Base-by-base conservation (phyloP, 2,888 invertebrate genomes). In the Nomada fabriciana region DNA sequence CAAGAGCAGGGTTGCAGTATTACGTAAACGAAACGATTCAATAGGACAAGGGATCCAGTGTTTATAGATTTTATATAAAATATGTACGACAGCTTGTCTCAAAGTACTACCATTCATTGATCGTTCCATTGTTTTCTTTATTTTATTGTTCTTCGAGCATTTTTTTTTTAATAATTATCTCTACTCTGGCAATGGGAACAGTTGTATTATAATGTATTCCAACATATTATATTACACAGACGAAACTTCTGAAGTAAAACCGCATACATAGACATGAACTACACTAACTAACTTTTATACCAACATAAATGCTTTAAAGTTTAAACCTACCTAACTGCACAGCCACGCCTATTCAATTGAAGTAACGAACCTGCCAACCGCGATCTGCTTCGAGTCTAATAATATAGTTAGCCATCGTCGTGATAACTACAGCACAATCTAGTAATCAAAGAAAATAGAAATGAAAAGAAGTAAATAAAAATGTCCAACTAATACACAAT, bases 31-130 rank as follows among this genome's bases (percentile, higher is more conserved):
- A 53, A 53, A 64, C 50, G 25, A 23, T 47, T 50, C 50, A 68
- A 68, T 52, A 55, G 42, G 68, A 36, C 53, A 29, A 42, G 55
- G 36, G 42, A 55, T 23, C 23, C 68, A 42, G 23, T 68, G 15
- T 68, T 55, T 53, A 55, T 55, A 36, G 36, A 7, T 20, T 5
- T 55, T 42, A 55, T 20, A 67, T 36, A 67, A 67, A 55, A 55
- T 20, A 55, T 53, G n/a, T 20, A 18, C 4, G n/a, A n/a, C 10
- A n/a, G n/a, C 15, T 25, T 25, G 13, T 5, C 25, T 29, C 25
- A 25, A 13, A 47, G 18, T 18, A 65, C 23, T 18, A 47, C 20
- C 23, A 50, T 65, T 50, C 25, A 50, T 64, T 43, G 15, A 29
- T 47, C 20, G 2, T 23, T 47, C 47, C 23, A 11, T 64, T 47